Base-by-base conservation (phyloP, 1,140 invertebrate genomes). In the Euwallacea fornicatus region DNA sequence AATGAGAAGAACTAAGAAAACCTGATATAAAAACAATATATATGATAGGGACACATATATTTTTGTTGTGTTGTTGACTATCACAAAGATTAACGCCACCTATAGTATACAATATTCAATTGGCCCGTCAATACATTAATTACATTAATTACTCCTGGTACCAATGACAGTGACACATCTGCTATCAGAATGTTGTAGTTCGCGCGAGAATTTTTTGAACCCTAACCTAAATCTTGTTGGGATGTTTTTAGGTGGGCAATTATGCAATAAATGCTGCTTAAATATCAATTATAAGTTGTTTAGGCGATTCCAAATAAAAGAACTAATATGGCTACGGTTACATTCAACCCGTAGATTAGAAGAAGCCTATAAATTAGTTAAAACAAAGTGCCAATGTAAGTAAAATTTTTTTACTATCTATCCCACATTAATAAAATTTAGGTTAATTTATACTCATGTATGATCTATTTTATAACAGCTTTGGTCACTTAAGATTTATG, bases 331-430 rank as follows among this genome's bases (percentile, higher is more conserved):
- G 56, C n/a, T 55, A 58, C 42, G 68, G 68, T 73, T 70, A 55
- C 71, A 74, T 74, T 76, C 73, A 73, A 65, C 59, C 47, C 55
- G 59, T 41, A 66, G 68, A 13, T 60, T 79, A 66, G 79, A 84
- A 76, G 76, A 81, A 72, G 79, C 83, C 59, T 83, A 84, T 76
- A 77, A 78, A 77, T 67, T 76, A 76, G 80, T 81, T 43, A 83
- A 82, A 78, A 78, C 77, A 68, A 83, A 83, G 76, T 84, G 83
- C 78, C 76, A 82, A 76, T 84, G 83, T 84, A 83, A 83, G 81
- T 82, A 77, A 6, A 50, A 50, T 50, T 50, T 50, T n/a, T 50
- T 33, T 33, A 33, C 21, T 33, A 33, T 33, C 21, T 33, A 33
- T 1, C 21, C 21, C 21, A 33, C 21, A 33, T 33, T 33, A 4